These are phyloP conservation scores for Flexamia atlantica DNA, from an alignment of 2,888 invertebrate species.

Conservation along the genomic window DNA sequence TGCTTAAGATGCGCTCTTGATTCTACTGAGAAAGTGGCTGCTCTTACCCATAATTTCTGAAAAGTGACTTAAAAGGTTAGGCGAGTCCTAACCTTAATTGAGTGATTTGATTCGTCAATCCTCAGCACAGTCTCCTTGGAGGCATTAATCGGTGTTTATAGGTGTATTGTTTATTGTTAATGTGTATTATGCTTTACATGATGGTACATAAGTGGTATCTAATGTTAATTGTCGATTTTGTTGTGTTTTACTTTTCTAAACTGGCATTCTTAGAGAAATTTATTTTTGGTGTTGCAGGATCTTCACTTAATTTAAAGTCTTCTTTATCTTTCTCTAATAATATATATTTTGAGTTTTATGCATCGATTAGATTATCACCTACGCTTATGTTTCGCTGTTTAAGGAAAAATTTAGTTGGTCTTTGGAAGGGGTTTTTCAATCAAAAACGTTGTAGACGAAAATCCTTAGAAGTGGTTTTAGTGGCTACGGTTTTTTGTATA, in stretches of 20 bases:
- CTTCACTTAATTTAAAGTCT: constrained; percentile 1
- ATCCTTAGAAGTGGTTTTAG: constrained; percentile 65
- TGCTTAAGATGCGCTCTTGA: constrained; percentile 69
- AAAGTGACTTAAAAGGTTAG: constrained; percentile 62
- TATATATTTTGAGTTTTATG: constrained; percentile 18
- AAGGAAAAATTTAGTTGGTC: constrained; percentile 87
- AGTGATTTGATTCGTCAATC: constrained; percentile 59
- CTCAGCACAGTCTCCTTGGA: constrained; percentile 54
- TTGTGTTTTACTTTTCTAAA: constrained; percentile 59
- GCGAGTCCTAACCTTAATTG: constrained; percentile 52
- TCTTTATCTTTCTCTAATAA: neutral
- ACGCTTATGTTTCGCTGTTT: constrained; percentile 75
- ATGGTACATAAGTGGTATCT: constrained; percentile 43
- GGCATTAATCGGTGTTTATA: constrained; percentile 63
- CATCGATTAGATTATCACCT: constrained; percentile 51
- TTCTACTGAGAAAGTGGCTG: constrained; percentile 65
- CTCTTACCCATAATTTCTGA: constrained; percentile 62
- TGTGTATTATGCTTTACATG: constrained; percentile 58
- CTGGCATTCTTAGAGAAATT: constrained; percentile 12
- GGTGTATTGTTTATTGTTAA: constrained; percentile 61
- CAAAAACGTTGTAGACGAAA: constrained; percentile 84
- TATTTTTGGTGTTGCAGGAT: constrained; percentile 4
- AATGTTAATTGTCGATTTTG: constrained; percentile 18
- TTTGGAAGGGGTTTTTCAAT: constrained; percentile 90
- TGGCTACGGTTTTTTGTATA: constrained; percentile 60